Evolutionary conservation across 2,113 vertebrate species (phyloP), one percentile per base, ranked within the genome.

Genomic region (Ptychochromis oligacanthus): DNA sequence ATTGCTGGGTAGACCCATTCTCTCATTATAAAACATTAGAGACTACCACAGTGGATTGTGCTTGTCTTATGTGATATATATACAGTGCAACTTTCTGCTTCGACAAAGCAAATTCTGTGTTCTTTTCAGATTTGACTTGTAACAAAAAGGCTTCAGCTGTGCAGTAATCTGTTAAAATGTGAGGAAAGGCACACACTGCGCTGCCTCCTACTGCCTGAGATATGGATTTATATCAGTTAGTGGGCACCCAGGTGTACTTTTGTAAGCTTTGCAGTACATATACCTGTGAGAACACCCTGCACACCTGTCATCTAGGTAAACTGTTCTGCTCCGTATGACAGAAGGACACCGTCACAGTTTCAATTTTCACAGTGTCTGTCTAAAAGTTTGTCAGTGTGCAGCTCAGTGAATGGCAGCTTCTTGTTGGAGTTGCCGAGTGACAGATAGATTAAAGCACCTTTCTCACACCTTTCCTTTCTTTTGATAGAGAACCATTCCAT

Each of bases 281-380:
- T 49, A 86, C 83, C 64, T 61, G 40, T 72, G 82, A 83, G 80
- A 83, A 74, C 77, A 80, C 55, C 55, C 58, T n/a, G 61, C 58
- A 11, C 18, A 75, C 62, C 81, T 91, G 92, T 89, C 88, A 87
- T 77, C 76, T 22, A 15, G 70, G 85, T 87, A 90, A 92, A 85
- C 88, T 81, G 65, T 55, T 85, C 61, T 13, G 26, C 65, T 84
- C 34, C 15, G 82, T 75, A 55, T 87, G 86, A 88, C 87, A 85
- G 85, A 89, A 72, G 81, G 83, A 85, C 74, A 90, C 70, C 64
- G 83, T 86, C 82, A 84, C 85, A 79, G 59, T 82, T 80, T 83
- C 74, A 77, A 67, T 28, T 84, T 78, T 83, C 83, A 72, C 26
- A 15, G 40, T 78, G 81, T 82, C 43, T 54, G 31, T 85, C 67